Conservation (phyloP, 2,888 invertebrate genomes). For the Pachymerium ferrugineum region DNA sequence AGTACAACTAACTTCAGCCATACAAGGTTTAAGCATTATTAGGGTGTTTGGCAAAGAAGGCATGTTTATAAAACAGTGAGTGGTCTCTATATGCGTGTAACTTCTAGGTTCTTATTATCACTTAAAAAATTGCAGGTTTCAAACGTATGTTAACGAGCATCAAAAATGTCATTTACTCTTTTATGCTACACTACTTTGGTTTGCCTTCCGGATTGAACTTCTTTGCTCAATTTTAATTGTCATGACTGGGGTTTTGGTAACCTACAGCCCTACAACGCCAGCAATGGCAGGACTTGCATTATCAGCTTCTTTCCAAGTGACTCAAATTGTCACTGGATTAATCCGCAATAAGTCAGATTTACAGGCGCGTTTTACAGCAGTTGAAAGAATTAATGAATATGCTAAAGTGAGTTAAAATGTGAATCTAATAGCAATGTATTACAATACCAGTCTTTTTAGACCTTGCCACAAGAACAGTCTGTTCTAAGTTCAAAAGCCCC, state of each 20-base stretch:
- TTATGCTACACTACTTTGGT: conserved; percentile 50
- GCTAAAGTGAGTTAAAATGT: conserved; percentile 43
- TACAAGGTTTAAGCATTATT: conserved; percentile 53
- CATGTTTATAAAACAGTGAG: conserved; percentile 47
- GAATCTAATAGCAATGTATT: neutral
- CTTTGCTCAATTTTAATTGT: conserved; percentile 47
- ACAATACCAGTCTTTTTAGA: conserved; percentile 38
- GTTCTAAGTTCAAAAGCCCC: conserved; percentile 41
- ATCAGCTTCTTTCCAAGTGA: conserved; percentile 50
- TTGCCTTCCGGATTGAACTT: conserved; percentile 49
- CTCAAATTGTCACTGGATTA: conserved; percentile 43
- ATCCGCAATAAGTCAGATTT: conserved; percentile 45
- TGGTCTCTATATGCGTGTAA: too few relatives aligned
- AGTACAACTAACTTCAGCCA: conserved; percentile 51
- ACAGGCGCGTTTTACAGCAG: conserved; percentile 49
- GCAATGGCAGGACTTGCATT: conserved; percentile 55
- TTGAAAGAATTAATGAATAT: conserved; percentile 49
- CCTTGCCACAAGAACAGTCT: conserved; percentile 44
- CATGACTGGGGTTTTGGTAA: conserved; percentile 49
- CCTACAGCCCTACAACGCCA: conserved; percentile 48
- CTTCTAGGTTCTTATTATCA: too few relatives aligned
- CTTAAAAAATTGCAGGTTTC: conserved; percentile 35
- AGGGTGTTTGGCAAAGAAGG: conserved; percentile 50
- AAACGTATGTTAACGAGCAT: conserved; percentile 47
- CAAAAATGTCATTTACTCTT: conserved; percentile 49